Evolutionary conservation across 2,113 vertebrate genomes (phyloP).

Genomic region (Solea solea): DNA sequence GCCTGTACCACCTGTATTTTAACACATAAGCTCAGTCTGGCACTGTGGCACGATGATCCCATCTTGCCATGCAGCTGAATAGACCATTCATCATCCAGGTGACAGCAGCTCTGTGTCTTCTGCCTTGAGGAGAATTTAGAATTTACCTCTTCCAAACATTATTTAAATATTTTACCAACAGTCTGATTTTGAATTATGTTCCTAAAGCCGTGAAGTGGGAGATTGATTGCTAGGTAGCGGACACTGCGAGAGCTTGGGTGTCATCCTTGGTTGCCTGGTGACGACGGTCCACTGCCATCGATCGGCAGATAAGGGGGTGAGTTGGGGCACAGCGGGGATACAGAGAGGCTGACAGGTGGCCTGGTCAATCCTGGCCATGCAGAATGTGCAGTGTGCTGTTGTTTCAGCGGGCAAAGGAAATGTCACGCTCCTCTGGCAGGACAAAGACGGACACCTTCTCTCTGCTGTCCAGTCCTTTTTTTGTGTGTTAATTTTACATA

Average conservation of each 20-base stretch:
- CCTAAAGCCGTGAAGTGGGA: neutral
- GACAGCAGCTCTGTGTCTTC: constrained; percentile 28
- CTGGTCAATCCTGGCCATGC: constrained; percentile 44
- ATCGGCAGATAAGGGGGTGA: constrained; percentile 66
- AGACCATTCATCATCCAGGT: constrained; percentile 44
- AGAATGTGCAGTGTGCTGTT: constrained; percentile 17
- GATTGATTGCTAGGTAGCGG: constrained; percentile 34
- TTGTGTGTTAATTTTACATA: neutral
- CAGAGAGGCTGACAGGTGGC: constrained; percentile 49
- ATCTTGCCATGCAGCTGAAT: constrained; percentile 11
- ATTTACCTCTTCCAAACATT: no score
- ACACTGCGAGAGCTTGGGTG: constrained; percentile 48
- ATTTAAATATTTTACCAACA: neutral
- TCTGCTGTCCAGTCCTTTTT: neutral
- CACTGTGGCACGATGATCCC: constrained; percentile 19
- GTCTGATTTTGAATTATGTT: neutral
- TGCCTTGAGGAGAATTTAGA: constrained; percentile 1
- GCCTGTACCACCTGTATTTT: neutral
- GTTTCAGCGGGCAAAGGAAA: constrained; percentile 47
- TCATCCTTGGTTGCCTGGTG: constrained; percentile 71
- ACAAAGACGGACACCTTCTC: constrained; percentile 6
- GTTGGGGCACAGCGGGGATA: constrained; percentile 56
- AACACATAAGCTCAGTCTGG: neutral
- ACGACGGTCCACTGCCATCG: constrained; percentile 64
- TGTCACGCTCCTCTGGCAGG: constrained; percentile 47